Evolutionary conservation across 1,140 invertebrate genomes (phyloP), one percentile per base, ranked within the genome.

Genomic region (Cheumatopsyche charites): DNA sequence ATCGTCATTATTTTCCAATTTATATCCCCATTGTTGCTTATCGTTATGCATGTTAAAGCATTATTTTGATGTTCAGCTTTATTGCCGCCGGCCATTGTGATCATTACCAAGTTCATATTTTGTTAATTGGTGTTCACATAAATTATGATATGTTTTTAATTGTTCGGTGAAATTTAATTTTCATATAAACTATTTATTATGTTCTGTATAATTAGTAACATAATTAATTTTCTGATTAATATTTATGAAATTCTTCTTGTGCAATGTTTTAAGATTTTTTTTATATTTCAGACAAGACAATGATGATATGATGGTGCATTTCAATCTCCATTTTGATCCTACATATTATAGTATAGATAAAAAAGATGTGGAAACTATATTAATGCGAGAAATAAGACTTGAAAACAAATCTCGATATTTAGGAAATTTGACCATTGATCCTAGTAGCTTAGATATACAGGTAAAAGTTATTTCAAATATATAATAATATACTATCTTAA

Each of bases 291-390:
- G 75, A 70, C 70, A 67, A 67, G 65, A 71, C 29, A 72, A 70
- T 43, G 85, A 88, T 63, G 87, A 90, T 71, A 79, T 92, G 55
- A 84, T 90, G 26, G 88, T 93, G 0, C 90, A 92, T 77, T 92
- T 93, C 70, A 90, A 91, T 67, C 78, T 92, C 11, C 85, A 87
- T 69, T 89, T 92, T 55, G 89, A 92, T 79, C 88, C 89, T 9
- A 86, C 82, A 0, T 82, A 90, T 23, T 80, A 80, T 0, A 80
- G 84, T 0, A 81, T 84, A 0, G 85, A 87, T 65, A 80, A 89
- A 0, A 80, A 86, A n/a, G 81, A 86, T 21, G 73, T 84, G 11
- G 75, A 81, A 70, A 77, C 74, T 5, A 83, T 90, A 41, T 76
- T 91, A 0, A 77, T 83, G 12, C 82, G 82, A 1, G 88, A 90